Base-by-base conservation (phyloP, 2,797 vertebrate species). In the Sebastes hubbsi region DNA sequence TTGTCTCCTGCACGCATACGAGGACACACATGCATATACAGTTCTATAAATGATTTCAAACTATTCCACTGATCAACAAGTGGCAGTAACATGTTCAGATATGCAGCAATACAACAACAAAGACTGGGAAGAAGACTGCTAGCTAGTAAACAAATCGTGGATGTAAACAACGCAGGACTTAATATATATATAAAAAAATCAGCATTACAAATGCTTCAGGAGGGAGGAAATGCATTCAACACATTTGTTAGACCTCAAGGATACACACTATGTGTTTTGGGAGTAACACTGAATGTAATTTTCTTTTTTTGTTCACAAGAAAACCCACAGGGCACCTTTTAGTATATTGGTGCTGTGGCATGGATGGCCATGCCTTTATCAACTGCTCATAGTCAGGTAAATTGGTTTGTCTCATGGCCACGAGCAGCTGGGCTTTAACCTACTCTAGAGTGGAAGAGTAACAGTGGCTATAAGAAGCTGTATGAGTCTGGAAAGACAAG, bases 131-230 rank as follows among this genome's bases (percentile, higher is more conserved):
- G 14, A 46, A 46, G 2, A 38, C 34, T 64, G 62, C 62, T 38
- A 5, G 0, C 4, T 25, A 42, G 22, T 42, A 25, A 20, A 66
- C 24, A 27, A 46, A 46, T 0, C 0, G 2, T 2, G 22, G 62
- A 62, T 62, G 11, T 32, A 36, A 36, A 36, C 5, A 36, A 22
- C 16, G 12, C 20, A 14, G 32, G 62, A 64, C 36, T 63, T 63
- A 0, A n/a, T 1, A 10, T 29, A 16, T 16, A 27, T 8, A 59
- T 4, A 27, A 27, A 58, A 58, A 27, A 29, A 58, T 27, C 13
- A 16, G 56, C 61, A 8, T 63, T 63, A 63, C 14, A 27, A 46
- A 65, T 65, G 36, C 24, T 65, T 29, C 46, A 49, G 0, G 46
- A 49, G 16, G 10, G 25, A 29, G 9, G 42, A 29, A 67, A 52